Percentiles rank a stretch among this genome's conserved stretches.
phyloP scores from a whole-genome alignment of 2,888 invertebrate species.

The Synergus gifuensis region DNA sequence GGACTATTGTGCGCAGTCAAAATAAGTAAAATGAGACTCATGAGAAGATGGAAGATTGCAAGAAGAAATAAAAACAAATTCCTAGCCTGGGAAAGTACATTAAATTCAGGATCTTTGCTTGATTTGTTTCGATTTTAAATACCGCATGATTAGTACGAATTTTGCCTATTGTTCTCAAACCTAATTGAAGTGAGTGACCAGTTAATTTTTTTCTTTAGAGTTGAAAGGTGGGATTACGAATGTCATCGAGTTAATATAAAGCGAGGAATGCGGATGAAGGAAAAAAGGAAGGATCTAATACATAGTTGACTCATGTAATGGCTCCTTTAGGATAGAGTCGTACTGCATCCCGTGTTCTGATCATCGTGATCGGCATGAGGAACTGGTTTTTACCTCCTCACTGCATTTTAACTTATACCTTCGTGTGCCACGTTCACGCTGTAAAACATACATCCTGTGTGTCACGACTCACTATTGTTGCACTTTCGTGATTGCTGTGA shows the following conservation, averaged over 20 bases:
- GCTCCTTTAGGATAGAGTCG: slow-evolving; percentile 26
- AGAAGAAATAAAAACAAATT: not conserved
- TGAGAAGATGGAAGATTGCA: slow-evolving; percentile 4
- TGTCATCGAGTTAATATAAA: slow-evolving; percentile 29
- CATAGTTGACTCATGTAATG: slow-evolving; percentile 33
- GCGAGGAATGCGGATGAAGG: slow-evolving; percentile 6
- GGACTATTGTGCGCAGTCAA: slow-evolving; percentile 12
- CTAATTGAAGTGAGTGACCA: not conserved
- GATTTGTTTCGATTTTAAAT: not conserved
- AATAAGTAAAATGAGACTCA: slow-evolving; percentile 15
- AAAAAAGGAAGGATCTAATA: slow-evolving; percentile 39
- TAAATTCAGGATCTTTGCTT: not conserved
- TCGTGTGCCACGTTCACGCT: slow-evolving; percentile 23
- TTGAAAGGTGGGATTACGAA: slow-evolving; percentile 13
- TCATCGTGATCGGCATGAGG: slow-evolving; percentile 52
- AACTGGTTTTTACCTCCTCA: slow-evolving; percentile 56
- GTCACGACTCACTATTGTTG: slow-evolving; percentile 22
- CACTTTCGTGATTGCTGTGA: slow-evolving; percentile 39
- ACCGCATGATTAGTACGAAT: not conserved
- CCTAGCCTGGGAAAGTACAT: not conserved
- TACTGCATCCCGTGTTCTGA: slow-evolving; percentile 45
- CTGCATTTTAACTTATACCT: slow-evolving; percentile 39
- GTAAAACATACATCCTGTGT: slow-evolving; percentile 40
- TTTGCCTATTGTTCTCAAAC: not conserved
- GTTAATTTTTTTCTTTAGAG: not conserved